phyloP scores from a whole-genome alignment of 2,888 invertebrate species.

The Cinara cedri region DNA sequence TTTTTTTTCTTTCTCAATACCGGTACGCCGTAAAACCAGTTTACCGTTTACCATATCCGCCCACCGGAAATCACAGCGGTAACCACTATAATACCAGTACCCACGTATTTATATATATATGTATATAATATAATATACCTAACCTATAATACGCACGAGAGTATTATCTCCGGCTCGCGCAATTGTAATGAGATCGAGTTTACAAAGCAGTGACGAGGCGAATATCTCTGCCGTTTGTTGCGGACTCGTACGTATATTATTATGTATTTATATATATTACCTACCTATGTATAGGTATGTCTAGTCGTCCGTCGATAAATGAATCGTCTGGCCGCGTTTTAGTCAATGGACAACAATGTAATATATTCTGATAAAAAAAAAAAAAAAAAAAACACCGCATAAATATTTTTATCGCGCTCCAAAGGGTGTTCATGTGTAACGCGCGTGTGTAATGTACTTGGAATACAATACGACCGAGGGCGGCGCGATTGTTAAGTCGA shows the following conservation, averaged over 20 bases:
- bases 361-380: neutral
- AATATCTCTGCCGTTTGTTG: neutral
- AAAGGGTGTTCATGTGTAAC: too few species aligned
- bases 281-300: neutral
- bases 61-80: conserved; percentile 51
- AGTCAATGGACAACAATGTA: conserved; percentile 26
- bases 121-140: too few species aligned
- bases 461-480: too few species aligned
- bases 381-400: too few species aligned
- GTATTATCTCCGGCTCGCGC: neutral
- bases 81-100: neutral
- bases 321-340: neutral
- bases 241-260: neutral
- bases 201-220: conserved; percentile 14
- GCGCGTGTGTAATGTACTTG: too few species aligned
- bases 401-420: too few species aligned
- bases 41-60: conserved; percentile 57
- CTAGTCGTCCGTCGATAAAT: conserved; percentile 28
- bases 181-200: conserved; percentile 54
- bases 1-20: neutral
- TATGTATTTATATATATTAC: neutral
- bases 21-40: conserved; percentile 38
- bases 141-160: neutral
- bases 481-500: too few species aligned
- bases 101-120: too few species aligned